phyloP scores from a whole-genome alignment of 1,140 invertebrate species.

The Zaprionus davidi region DNA sequence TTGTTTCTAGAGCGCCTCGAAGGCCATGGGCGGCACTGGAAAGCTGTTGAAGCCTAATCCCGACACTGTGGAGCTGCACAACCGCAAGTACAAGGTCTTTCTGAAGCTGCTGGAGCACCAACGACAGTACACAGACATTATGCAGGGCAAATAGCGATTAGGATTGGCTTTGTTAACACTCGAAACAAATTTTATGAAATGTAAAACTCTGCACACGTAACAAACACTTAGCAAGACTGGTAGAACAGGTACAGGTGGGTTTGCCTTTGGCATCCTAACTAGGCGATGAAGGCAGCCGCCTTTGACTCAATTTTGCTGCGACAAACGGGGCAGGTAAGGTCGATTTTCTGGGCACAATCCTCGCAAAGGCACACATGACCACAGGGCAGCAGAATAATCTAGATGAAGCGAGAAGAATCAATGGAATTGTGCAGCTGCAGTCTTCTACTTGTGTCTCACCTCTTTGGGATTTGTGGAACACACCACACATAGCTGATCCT shows the following conservation, averaged over 20 bases:
- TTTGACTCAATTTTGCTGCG: slow-evolving; percentile 87
- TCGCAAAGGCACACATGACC: slow-evolving; percentile 93
- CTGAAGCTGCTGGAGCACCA: slow-evolving; percentile 93
- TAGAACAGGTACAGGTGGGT: slow-evolving; percentile 45
- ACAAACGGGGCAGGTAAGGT: slow-evolving; percentile 89
- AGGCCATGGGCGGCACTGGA: slow-evolving; percentile 90
- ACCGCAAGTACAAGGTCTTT: slow-evolving; percentile 93
- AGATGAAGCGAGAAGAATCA: slow-evolving; percentile 15
- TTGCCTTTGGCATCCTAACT: slow-evolving; percentile 37
- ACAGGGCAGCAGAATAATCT: slow-evolving; percentile 92
- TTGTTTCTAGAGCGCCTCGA: slow-evolving; percentile 85
- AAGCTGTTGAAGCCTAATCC: slow-evolving; percentile 87
- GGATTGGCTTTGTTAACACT: slow-evolving; percentile 44
- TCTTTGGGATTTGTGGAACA: slow-evolving; percentile 91
- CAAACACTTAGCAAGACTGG: slow-evolving; percentile 27
- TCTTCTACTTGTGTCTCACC: slow-evolving; percentile 75
- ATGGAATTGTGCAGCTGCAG: neutral
- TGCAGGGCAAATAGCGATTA: slow-evolving; percentile 84
- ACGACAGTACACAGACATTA: slow-evolving; percentile 89
- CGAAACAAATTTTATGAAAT: slow-evolving; percentile 66
- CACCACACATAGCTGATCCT: slow-evolving; percentile 90
- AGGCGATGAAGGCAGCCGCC: slow-evolving; percentile 89
- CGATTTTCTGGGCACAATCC: slow-evolving; percentile 90
- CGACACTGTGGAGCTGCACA: slow-evolving; percentile 88
- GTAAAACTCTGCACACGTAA: slow-evolving; percentile 48